Conservation (phyloP, 1,140 invertebrate genomes). For the Bombus waltoni region DNA sequence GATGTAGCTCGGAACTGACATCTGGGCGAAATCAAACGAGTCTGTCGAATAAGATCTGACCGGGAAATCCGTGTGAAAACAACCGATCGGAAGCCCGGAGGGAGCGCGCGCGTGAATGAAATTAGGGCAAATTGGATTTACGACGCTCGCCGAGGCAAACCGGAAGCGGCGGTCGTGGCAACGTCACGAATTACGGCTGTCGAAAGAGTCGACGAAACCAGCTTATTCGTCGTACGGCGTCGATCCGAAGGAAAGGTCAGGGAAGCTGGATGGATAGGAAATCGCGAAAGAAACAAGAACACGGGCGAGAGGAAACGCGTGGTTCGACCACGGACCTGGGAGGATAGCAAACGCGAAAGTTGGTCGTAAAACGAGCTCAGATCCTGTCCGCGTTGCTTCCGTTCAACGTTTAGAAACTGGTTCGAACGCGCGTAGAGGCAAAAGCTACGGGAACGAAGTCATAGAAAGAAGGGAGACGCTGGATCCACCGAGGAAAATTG, state of each 20-base stretch:
- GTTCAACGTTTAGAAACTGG: slow-evolving; percentile 5
- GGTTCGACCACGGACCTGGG: slow-evolving; percentile 4
- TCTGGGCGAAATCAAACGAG: slow-evolving; percentile 28
- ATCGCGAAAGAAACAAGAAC: slow-evolving; percentile 19
- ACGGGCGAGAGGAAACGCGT: not conserved
- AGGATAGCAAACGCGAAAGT: slow-evolving; percentile 35
- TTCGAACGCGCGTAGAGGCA: not conserved
- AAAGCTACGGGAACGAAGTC: not conserved
- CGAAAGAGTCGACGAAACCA: not conserved
- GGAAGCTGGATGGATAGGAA: not conserved
- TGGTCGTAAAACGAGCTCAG: slow-evolving; percentile 48
- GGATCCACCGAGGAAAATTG: slow-evolving; percentile 46
- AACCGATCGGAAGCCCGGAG: not conserved
- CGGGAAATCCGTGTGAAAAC: slow-evolving; percentile 3
- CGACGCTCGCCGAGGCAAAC: not conserved
- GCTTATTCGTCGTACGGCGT: not conserved
- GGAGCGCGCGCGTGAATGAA: not conserved
- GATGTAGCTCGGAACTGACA: slow-evolving; percentile 9
- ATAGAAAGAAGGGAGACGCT: slow-evolving; percentile 24
- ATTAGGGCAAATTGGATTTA: slow-evolving; percentile 34
- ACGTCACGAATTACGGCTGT: not conserved
- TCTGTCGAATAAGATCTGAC: slow-evolving; percentile 27
- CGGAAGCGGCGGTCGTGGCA: not conserved
- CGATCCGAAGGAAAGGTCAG: not conserved
- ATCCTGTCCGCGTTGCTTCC: not conserved